Conservation (phyloP, 2,113 vertebrate species). For the Apteryx owenii region DNA sequence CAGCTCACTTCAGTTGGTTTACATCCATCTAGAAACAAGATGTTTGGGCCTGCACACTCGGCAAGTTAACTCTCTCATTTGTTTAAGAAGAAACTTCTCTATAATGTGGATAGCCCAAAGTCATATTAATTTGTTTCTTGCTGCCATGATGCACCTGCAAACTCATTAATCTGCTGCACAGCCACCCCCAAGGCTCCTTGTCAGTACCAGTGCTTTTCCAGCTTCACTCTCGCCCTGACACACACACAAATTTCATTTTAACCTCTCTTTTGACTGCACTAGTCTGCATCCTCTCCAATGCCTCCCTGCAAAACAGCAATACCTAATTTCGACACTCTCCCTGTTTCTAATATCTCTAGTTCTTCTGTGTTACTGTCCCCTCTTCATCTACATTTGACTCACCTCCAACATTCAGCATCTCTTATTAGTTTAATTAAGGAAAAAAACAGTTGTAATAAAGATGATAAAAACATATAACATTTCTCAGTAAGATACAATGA, state of each 20-base stretch:
- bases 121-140: background rate
- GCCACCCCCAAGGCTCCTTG: background rate
- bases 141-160: background rate
- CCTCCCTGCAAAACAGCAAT: background rate
- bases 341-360: background rate
- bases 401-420: background rate
- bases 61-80: background rate
- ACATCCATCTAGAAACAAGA: background rate
- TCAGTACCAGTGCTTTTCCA: background rate
- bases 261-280: background rate
- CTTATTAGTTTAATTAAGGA: background rate
- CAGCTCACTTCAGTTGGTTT: background rate
- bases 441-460: background rate
- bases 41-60: background rate
- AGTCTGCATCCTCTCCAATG: background rate
- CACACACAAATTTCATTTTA: background rate
- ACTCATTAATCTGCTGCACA: background rate
- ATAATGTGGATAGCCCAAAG: background rate
- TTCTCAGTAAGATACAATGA: background rate
- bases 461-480: background rate
- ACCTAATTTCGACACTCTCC: background rate
- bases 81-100: background rate
- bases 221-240: background rate
- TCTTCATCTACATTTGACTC: background rate
- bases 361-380: background rate